A percentile compares a stretch with the other conserved stretches of the same genome.
Evolutionary conservation across 2,888 invertebrate genomes (phyloP).

Genomic region (Lordiphosa andalusiaca): DNA sequence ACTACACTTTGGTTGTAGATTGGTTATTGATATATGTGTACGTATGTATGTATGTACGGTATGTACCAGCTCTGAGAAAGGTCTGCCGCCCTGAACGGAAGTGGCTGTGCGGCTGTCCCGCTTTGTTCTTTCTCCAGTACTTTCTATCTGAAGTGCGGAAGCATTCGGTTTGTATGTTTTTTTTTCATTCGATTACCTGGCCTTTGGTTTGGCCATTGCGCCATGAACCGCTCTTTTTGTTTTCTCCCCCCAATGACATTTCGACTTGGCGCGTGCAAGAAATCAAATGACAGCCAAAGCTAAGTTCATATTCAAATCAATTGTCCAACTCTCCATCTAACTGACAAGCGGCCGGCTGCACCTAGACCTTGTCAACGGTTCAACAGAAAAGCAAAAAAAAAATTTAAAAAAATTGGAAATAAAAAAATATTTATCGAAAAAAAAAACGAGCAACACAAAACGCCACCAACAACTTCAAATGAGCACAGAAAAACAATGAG

Average conservation of each 20-base stretch:
- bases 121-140: conserved; percentile 21
- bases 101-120: conserved; percentile 11
- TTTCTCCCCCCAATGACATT: conserved; percentile 47
- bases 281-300: conserved; percentile 61
- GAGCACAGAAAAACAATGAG: conserved; percentile 41
- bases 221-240: conserved; percentile 39
- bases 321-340: conserved; percentile 58
- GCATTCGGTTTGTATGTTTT: conserved; percentile 8
- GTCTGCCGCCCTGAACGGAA: conserved; percentile 22
- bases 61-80: conserved; percentile 16
- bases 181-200: conserved; percentile 31
- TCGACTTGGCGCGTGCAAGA: conserved; percentile 56
- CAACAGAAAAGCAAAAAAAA: not conserved
- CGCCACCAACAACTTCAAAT: conserved; percentile 12
- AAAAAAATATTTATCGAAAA: conserved; percentile 16
- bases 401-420: not conserved
- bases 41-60: conserved; percentile 6
- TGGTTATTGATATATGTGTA: conserved; percentile 32
- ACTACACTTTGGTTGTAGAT: conserved; percentile 6
- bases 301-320: conserved; percentile 60
- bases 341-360: conserved; percentile 56
- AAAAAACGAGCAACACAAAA: conserved; percentile 31
- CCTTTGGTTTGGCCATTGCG: conserved; percentile 35
- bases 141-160: conserved; percentile 33
- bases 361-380: conserved; percentile 75